Base-by-base conservation (phyloP, 2,888 invertebrate species). In the Pyrrhia umbra region DNA sequence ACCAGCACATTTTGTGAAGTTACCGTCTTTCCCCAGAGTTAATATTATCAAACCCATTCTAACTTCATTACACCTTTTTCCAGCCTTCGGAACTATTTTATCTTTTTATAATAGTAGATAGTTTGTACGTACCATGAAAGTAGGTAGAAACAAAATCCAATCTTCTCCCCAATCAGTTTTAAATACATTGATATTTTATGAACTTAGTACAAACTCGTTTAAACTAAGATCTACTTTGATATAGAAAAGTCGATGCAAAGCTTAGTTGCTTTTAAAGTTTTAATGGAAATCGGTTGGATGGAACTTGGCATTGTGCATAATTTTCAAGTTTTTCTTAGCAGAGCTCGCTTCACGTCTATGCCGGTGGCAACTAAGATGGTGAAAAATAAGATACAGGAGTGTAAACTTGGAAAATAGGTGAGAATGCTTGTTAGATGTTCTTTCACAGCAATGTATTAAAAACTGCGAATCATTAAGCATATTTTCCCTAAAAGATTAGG, bases 281-380 rank as follows among this genome's bases (percentile, higher is more conserved):
- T 73, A 77, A 77, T 72, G 57, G 23, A 62, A 74, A 59, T 68
- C 59, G 57, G 45, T 64, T 55, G 39, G 20, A 39, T 40, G 43
- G 18, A 47, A 73, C 21, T 77, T 73, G 54, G 40, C 27, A 58
- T 63, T 47, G 34, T 73, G 59, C 37, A 60, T 62, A 60, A 58
- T 61, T 59, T 56, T 16, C 9, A 60, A 69, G 60, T 43, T 59
- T 75, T 60, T 76, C 54, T 66, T 70, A 50, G 60, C 56, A 51
- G 45, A 15, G 43, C 10, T 55, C 20, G 25, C 37, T 46, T 40
- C 10, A 27, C 13, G 23, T 51, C 55, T 45, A 20, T 58, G 50
- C 34, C 39, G 51, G 45, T 46, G 40, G 45, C 16, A 50, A 40
- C 21, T 8, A 55, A 51, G n/a, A 43, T 43, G 9, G 40, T 37